phyloP scores from a whole-genome alignment of 1,140 invertebrate species.

The Lepeophtheirus salmonis region DNA sequence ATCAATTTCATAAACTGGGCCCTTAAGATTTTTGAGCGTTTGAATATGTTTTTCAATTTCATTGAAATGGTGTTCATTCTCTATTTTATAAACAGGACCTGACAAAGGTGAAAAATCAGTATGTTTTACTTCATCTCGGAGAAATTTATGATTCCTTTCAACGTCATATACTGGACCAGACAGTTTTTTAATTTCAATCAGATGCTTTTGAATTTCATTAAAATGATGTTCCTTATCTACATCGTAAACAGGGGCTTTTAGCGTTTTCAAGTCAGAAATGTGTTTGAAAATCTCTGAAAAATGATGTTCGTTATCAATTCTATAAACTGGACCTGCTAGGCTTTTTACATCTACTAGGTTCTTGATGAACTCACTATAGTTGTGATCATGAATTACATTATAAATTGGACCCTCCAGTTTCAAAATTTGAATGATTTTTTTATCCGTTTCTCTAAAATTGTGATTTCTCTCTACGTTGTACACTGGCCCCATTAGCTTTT shows the following conservation, averaged over 20 bases:
- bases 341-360: slow-evolving; percentile 1
- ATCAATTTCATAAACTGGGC: slow-evolving; percentile 16
- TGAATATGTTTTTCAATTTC: not conserved
- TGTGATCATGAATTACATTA: slow-evolving; percentile 11
- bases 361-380: not conserved
- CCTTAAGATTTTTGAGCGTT: slow-evolving; percentile 1
- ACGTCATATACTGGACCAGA: slow-evolving; percentile 14
- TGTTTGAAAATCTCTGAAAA: slow-evolving; percentile 6
- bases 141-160: slow-evolving; percentile 6
- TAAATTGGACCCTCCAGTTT: slow-evolving; percentile 14
- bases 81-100: slow-evolving; percentile 12
- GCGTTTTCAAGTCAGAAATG: slow-evolving; percentile 1
- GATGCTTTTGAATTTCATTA: slow-evolving; percentile 11
- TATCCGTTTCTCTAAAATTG: slow-evolving; percentile 10
- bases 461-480: slow-evolving; percentile 12
- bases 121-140: not conserved
- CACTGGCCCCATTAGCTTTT: slow-evolving; percentile 8
- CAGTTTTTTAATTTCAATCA: slow-evolving; percentile 7
- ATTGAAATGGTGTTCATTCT: slow-evolving; percentile 11
- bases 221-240: slow-evolving; percentile 15
- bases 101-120: not conserved
- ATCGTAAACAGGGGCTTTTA: slow-evolving; percentile 14
- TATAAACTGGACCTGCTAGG: slow-evolving; percentile 11
- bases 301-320: slow-evolving; percentile 12
- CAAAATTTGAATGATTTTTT: not conserved